These are phyloP conservation scores for Acromyrmex echinatior DNA, from an alignment of 1,140 invertebrate species.

Conservation along the genomic window DNA sequence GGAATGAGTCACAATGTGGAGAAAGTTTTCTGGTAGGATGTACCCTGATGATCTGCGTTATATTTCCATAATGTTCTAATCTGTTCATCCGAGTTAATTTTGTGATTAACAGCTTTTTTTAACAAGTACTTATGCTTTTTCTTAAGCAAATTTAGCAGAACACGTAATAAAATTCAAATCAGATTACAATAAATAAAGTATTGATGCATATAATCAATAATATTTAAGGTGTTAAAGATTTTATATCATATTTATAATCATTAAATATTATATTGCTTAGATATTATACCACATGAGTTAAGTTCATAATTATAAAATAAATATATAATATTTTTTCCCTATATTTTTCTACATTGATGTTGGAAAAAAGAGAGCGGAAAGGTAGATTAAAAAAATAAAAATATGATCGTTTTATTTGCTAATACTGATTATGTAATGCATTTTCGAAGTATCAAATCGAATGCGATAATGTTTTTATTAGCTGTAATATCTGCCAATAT, in stretches of 20 bases:
- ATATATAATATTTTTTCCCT: not conserved
- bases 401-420: not conserved
- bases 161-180: slow-evolving; percentile 8
- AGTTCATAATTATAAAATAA: not conserved
- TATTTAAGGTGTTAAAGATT: not conserved
- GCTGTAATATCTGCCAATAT: slow-evolving; percentile 16
- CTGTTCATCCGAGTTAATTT: not conserved
- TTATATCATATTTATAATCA: not conserved
- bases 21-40: slow-evolving; percentile 65
- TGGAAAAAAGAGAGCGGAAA: not conserved
- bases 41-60: not conserved
- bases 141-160: not conserved
- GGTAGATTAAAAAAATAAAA: not conserved
- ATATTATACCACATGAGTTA: not conserved
- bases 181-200: not conserved
- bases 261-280: not conserved
- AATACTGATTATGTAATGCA: slow-evolving; percentile 5
- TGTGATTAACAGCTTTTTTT: slow-evolving; percentile 17
- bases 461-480: slow-evolving; percentile 36
- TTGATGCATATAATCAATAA: not conserved
- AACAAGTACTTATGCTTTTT: not conserved
- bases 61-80: not conserved
- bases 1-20: slow-evolving; percentile 74
- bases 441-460: slow-evolving; percentile 2
- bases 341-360: slow-evolving; percentile 11